Percentiles rank a stretch among this genome's conserved stretches.
phyloP scores from a whole-genome alignment of 2,888 invertebrate genomes.

The Limenitis camilla region DNA sequence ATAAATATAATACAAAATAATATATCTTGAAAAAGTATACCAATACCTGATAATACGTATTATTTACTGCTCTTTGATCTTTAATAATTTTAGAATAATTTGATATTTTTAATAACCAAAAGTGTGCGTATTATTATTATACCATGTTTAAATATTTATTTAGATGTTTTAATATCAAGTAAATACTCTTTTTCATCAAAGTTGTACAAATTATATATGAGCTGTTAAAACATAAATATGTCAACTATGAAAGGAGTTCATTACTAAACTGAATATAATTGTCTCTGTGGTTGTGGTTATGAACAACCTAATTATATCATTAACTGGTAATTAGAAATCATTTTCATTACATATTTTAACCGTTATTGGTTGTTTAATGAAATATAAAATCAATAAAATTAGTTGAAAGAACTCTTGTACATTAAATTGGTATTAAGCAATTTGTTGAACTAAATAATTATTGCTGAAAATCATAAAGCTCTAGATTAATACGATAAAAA shows the following conservation, averaged over 20 bases:
- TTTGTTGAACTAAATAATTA: neutral
- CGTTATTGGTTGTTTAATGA: no score
- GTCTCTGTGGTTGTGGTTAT: neutral
- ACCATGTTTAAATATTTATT: neutral
- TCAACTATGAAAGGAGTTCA: no score
- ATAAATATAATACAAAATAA: no score
- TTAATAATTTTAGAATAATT: no score
- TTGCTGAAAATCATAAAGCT: neutral
- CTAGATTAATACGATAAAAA: neutral
- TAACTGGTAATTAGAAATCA: neutral
- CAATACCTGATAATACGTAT: no score
- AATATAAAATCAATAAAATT: neutral
- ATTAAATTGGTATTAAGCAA: neutral
- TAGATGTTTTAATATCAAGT: neutral
- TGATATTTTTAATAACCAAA: no score
- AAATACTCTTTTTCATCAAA: no score
- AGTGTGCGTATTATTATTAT: neutral
- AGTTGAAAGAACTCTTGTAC: neutral
- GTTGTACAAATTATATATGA: no score
- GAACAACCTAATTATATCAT: neutral
- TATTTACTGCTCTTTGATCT: no score
- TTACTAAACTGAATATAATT: neutral
- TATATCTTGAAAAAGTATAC: no score
- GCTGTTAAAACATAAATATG: no score
- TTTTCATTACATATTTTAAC: no score